Base-by-base conservation (phyloP, 2,797 vertebrate species). In the Spea hammondii region DNA sequence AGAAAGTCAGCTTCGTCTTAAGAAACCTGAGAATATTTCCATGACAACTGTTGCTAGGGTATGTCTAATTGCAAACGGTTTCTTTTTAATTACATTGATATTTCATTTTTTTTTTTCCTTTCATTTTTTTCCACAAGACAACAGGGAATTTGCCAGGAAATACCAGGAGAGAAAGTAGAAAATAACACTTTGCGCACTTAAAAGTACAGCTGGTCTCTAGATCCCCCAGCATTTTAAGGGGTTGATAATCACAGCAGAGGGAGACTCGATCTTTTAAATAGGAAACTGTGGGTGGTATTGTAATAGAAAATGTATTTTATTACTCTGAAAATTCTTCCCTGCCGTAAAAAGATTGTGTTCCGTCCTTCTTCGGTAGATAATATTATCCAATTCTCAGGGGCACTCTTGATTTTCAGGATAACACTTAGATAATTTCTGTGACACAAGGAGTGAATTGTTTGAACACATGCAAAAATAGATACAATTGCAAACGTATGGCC, bases 11-110 rank as follows among this genome's bases (percentile, higher is more conserved):
- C 65, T 80, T 72, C 51, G 57, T 67, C 6, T 72, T 4, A 59
- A 72, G 70, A 77, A 80, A 12, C 32, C 17, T 73, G 69, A 65
- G 77, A 49, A 51, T 50, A 85, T 91, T 89, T 84, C 78, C 80
- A 60, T 87, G 76, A 78, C 82, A 83, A 70, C 86, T 83, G 83
- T 84, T 84, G 74, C 88, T 83, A 86, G 84, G 80, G 49, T 60
- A 47, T 81, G 65, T 72, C 51, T 82, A 82, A 86, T 87, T 88
- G 85, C 78, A 86, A 84, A 81, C 50, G 57, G 74, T 76, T 0
- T 65, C 81, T 14, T 85, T 82, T 66, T 47, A 69, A 8, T 84
- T 85, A 45, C 68, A 65, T 32, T 80, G 78, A 0, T 83, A 54
- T 76, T 72, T 57, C 70, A 86, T 79, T 74, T 44, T 64, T 76